Evolutionary conservation across 2,113 vertebrate species (phyloP), one percentile per base, ranked within the genome.

Genomic region (Pachypanchax playfairii): DNA sequence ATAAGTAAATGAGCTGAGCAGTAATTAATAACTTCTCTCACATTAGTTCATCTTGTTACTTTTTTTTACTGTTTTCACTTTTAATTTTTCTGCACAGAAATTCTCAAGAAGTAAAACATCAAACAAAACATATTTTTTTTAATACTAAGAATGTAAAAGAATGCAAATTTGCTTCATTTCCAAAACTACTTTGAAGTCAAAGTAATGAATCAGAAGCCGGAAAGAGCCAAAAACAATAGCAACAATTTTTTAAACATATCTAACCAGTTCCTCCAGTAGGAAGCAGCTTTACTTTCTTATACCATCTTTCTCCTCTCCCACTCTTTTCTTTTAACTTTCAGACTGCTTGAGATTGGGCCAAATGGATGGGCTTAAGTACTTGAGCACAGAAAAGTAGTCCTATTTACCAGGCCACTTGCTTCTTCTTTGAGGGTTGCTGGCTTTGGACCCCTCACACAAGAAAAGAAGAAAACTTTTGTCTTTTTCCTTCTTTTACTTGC

Each of bases 391-490:
- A 38, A 77, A 84, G 49, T 36, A 62, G 26, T 54, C 70, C 75
- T 62, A 65, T 87, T 90, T 76, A 73, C 61, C 63, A 73, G 69
- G 44, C 71, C 66, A 64, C 76, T 77, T 63, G 67, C 44, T 70
- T 74, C 67, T 67, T 71, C 70, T 73, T 78, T 57, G 31, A 70
- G 57, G 64, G 68, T 64, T 68, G 63, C 79, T 77, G 68, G 82
- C 80, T 82, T 73, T 69, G 71, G 77, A 81, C 64, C 75, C 54
- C 33, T 70, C 66, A n/a, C 64, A 79, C 70, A 72, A 80, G 57
- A 75, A 83, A 80, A 71, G 70, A 86, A 79, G 26, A 6, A 67
- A 71, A 67, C 75, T 79, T 82, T 68, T 79, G 73, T 84, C 72
- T 77, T 82, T 69, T 78, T 33, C 20, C 17, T 21, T 4, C 10